Evolutionary conservation across 1,140 invertebrate species (phyloP).

Genomic region (Drusus annulatus): DNA sequence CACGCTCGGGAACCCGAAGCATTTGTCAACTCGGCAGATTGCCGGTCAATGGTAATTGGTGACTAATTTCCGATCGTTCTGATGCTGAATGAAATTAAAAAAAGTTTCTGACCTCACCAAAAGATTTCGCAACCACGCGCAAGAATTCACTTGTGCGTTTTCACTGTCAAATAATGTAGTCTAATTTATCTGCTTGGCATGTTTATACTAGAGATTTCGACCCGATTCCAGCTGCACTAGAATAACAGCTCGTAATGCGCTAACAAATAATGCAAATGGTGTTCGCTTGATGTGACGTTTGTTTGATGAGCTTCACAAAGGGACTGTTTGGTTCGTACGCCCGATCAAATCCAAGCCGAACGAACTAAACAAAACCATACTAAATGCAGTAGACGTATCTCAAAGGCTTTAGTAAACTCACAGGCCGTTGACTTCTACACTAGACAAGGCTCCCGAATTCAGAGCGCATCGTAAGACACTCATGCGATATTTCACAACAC

Average conservation of each 20-base stretch:
- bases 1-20: no score
- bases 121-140: no score
- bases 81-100: no score
- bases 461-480: background rate
- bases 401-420: background rate
- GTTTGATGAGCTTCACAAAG: slow-evolving; percentile 13
- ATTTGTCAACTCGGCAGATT: no score
- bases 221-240: slow-evolving; percentile 5
- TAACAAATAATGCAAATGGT: slow-evolving; percentile 13
- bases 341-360: background rate
- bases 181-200: background rate
- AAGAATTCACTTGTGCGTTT: no score
- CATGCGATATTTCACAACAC: slow-evolving; percentile 23
- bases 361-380: background rate
- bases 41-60: no score
- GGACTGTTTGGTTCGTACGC: background rate
- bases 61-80: no score
- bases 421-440: slow-evolving; percentile 17
- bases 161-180: background rate
- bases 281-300: slow-evolving; percentile 16
- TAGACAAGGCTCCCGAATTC: slow-evolving; percentile 10
- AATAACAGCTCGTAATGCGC: slow-evolving; percentile 5
- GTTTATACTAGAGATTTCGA: slow-evolving; percentile 10
- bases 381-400: background rate
- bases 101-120: no score